Base-by-base conservation (phyloP, 2,797 vertebrate genomes). In the Macropus fuliginosus region DNA sequence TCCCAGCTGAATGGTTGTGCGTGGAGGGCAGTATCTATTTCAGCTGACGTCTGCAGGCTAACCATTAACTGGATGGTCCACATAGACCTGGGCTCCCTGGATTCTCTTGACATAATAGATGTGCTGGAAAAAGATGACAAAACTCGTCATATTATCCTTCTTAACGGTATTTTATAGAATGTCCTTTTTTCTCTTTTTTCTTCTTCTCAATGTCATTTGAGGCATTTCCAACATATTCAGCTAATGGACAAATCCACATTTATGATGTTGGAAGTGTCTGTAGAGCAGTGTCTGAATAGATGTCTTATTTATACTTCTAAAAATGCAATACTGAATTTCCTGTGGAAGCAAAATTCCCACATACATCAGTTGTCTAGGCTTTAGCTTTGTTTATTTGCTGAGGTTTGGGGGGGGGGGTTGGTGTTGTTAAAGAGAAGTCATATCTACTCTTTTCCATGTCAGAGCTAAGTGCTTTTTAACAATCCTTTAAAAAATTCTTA, bases 401-500 rank as follows among this genome's bases (percentile, higher is more conserved):
- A 56, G 1, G 9, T 57, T 28, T 96, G 52, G 52, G 52, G 4
- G 52, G 52, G 52, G 52, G 4, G 52, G 52, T 92, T 94, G 87
- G 66, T 89, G 8, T 50, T 89, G 74, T 55, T 21, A 0, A 9
- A 55, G 89, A 87, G 92, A n/a, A 29, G 18, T 34, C 62, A 40
- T 81, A 2, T 24, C 54, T 9, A 52, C 81, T 93, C 91, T 28
- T 96, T 95, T 5, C 62, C 91, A 55, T 54, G 24, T 87, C 74
- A 87, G 31, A 97, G 5, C 10, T n/a, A 50, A 28, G n/a, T 89
- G 55, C 55, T 95, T 94, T 54, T 54, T 21, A 92, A 90, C n/a
- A 91, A 46, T 62, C 6, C 90, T 81, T 90, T 91, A 27, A 87
- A 55, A 5, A 94, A 57, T 89, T 27, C 66, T 55, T 56, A 40